Evolutionary conservation across 2,113 vertebrate genomes (phyloP).

Genomic region (Atrichornis clamosus): DNA sequence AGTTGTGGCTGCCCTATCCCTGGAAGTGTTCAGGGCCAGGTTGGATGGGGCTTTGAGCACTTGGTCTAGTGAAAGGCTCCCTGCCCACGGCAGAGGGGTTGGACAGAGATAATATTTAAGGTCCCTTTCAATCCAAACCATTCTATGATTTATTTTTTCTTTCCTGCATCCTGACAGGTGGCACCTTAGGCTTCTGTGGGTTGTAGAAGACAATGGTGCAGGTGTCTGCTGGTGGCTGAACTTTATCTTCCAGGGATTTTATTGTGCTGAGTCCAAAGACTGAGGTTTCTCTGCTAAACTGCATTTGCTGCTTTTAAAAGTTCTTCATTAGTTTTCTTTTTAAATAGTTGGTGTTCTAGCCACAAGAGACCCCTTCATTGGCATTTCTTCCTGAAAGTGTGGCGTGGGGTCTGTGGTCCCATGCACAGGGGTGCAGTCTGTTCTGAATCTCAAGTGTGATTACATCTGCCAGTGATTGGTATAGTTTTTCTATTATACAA

Average conservation of each 20-base stretch:
- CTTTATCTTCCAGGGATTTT: neutral
- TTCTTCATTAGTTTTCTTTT: neutral
- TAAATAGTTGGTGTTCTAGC: neutral
- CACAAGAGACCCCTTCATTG: neutral
- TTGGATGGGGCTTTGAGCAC: neutral
- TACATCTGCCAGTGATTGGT: neutral
- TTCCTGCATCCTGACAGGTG: neutral
- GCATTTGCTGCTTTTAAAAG: neutral
- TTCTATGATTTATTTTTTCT: neutral
- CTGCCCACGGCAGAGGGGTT: neutral
- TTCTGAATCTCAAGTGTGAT: neutral
- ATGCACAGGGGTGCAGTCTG: neutral
- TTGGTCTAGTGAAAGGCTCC: neutral
- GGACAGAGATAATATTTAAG: neutral
- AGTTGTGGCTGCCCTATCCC: neutral
- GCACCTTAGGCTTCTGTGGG: neutral
- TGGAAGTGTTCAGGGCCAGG: neutral
- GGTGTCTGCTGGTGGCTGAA: neutral
- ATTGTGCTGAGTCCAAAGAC: neutral
- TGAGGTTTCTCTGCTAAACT: neutral
- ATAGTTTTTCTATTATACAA: neutral
- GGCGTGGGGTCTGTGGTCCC: neutral
- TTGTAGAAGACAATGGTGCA: neutral
- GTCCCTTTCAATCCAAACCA: neutral
- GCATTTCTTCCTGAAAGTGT: neutral